phyloP scores from a whole-genome alignment of 1,140 invertebrate species.

The Zaprionus taronus region DNA sequence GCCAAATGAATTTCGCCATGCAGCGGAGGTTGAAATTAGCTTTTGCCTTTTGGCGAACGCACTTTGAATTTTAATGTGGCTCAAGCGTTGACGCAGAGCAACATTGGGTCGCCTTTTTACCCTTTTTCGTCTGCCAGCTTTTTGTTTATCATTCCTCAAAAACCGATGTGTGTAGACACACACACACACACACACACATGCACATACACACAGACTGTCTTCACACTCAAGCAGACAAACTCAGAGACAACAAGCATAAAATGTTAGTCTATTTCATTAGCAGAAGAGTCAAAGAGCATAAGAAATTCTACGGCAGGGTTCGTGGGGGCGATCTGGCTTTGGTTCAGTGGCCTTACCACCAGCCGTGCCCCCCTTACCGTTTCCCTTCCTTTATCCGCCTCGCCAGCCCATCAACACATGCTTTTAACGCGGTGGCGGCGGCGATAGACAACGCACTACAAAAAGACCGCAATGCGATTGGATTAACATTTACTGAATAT shows the following conservation, averaged over 20 bases:
- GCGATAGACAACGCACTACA: constrained; percentile 53
- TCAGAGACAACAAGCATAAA: constrained; percentile 28
- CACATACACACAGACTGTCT: constrained; percentile 1
- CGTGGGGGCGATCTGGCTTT: constrained; percentile 4
- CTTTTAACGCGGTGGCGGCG: constrained; percentile 25
- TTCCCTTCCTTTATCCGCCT: background rate
- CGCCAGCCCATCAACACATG: constrained; percentile 59
- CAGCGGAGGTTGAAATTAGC: constrained; percentile 80
- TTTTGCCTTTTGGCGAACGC: constrained; percentile 76
- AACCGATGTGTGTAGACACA: constrained; percentile 25
- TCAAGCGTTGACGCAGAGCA: constrained; percentile 27
- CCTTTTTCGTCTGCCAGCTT: constrained; percentile 40
- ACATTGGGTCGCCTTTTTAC: constrained; percentile 47
- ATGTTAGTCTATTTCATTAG: constrained; percentile 67
- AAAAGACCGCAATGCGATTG: constrained; percentile 80
- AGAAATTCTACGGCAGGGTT: constrained; percentile 1
- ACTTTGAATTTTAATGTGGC: constrained; percentile 79
- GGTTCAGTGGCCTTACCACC: constrained; percentile 1
- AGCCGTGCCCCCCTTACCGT: background rate
- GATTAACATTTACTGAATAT: constrained; percentile 74
- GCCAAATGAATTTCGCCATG: constrained; percentile 77
- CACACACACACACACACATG: constrained; percentile 18
- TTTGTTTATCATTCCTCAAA: constrained; percentile 43
- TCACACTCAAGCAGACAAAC: constrained; percentile 7
- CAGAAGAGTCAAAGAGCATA: constrained; percentile 46